A percentile compares a stretch with the other conserved stretches of the same genome.
These are phyloP conservation scores for Muscicapa adusta DNA, from an alignment of 2,113 vertebrate genomes.

Conservation along the genomic window DNA sequence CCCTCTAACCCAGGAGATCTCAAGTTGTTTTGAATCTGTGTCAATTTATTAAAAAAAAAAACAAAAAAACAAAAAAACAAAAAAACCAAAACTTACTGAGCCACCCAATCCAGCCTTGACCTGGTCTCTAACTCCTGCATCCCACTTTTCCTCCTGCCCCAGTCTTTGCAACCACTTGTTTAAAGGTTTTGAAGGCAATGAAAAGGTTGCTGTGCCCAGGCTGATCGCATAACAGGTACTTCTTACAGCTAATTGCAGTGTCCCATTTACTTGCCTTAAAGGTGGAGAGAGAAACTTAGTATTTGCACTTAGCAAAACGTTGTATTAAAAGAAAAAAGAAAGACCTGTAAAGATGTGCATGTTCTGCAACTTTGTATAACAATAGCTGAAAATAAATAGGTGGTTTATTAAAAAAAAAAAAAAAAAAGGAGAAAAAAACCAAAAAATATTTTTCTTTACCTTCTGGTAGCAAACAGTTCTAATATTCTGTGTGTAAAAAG, in stretches of 20 bases:
- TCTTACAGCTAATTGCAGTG: neutral
- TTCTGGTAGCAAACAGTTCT: constrained; percentile 65
- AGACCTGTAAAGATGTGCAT: constrained; percentile 66
- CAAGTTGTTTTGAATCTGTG: neutral
- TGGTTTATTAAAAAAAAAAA: constrained; percentile 61
- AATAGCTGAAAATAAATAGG: constrained; percentile 58
- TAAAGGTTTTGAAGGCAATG: neutral
- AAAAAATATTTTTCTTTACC: constrained; percentile 69
- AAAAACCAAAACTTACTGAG: neutral
- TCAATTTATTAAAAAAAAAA: neutral
- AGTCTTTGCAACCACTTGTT: neutral
- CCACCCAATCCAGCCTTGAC: neutral
- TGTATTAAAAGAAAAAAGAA: constrained; percentile 31
- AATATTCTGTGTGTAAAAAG: constrained; percentile 75
- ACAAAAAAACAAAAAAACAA: too few relatives aligned
- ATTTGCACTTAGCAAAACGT: constrained; percentile 76
- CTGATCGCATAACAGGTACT: constrained; percentile 5
- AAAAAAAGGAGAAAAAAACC: neutral
- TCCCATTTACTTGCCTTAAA: constrained; percentile 78
- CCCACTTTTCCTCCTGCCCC: neutral
- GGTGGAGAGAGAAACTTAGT: constrained; percentile 75
- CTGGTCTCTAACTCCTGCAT: neutral
- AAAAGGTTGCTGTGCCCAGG: neutral
- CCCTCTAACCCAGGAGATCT: neutral
- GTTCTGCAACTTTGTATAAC: constrained; percentile 73